Percentiles rank a stretch among this genome's conserved stretches.
These are phyloP conservation scores for Fregetta grallaria DNA, from an alignment of 2,113 vertebrate genomes.

Conservation along the genomic window DNA sequence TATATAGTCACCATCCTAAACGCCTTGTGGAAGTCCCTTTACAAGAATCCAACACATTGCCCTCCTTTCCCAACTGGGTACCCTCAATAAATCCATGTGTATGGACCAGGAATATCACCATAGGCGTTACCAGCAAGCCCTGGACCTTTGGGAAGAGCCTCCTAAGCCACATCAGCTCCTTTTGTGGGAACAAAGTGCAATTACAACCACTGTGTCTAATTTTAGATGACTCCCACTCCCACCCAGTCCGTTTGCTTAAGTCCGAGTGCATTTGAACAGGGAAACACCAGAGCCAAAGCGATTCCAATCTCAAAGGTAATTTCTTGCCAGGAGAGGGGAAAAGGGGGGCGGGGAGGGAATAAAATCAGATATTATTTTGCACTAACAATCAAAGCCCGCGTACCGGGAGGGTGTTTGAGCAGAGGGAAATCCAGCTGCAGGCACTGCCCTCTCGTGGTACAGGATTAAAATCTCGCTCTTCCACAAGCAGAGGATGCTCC, in stretches of 20 bases:
- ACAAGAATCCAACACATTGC: not conserved
- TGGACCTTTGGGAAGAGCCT: not conserved
- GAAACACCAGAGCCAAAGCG: not conserved
- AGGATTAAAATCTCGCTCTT: not conserved
- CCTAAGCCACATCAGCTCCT: not conserved
- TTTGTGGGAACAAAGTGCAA: not conserved
- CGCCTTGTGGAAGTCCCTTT: not conserved
- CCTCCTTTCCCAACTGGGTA: not conserved
- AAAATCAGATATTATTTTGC: not conserved
- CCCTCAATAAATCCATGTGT: not conserved
- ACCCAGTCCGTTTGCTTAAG: not conserved
- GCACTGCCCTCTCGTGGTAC: conserved; percentile 70
- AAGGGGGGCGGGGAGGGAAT: not conserved
- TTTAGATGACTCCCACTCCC: not conserved
- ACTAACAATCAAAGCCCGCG: rapidly evolving
- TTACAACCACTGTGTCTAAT: not conserved
- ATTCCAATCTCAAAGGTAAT: not conserved
- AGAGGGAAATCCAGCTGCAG: conserved; percentile 10
- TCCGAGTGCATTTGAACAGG: not conserved
- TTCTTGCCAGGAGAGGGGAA: not conserved
- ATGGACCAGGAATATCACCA: not conserved
- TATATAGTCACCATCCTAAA: not conserved
- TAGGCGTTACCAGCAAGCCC: not conserved
- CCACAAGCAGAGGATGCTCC: not conserved
- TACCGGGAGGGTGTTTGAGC: not conserved